Evolutionary conservation across 2,113 vertebrate genomes (phyloP), one percentile per base, ranked within the genome.

Genomic region (rabbit (Oryctolagus cuniculus)): DNA sequence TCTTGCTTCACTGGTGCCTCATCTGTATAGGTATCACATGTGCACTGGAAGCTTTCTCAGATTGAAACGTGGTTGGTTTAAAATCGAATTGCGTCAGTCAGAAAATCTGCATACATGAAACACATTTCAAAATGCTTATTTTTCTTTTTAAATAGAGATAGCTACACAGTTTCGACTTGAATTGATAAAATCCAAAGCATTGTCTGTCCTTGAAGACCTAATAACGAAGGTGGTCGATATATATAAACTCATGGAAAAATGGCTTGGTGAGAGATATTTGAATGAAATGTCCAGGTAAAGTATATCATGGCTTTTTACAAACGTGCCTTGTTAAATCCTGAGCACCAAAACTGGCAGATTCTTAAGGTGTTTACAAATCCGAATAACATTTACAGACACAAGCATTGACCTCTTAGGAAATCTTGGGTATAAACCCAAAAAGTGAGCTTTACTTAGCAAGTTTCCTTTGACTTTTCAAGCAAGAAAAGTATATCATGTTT

Each of bases 281-380:
- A 98, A 97, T 69, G 99, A 99, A 98, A 99, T 99, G 98, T 98
- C 98, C 92, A 99, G 99, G 99, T 99, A 98, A 97, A 79, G 70
- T 92, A 80, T 64, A 24, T 0, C 67, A 25, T 15, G 88, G 0
- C 5, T 94, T 93, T 82, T 87, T 81, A 70, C 2, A 91, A 44
- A 27, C 29, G 22, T 3, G 38, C 19, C 53, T 53, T 22, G 29
- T 73, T 81, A 88, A 75, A 70, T 88, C 49, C 49, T 44, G 5
- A 61, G 77, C 70, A 13, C 31, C 34, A 92, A 84, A 89, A 10
- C 8, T 77, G 16, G 74, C 72, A 44, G 16, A 36, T 70, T 63
- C 77, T 87, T 93, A 89, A 92, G 29, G 70, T 34, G 4, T 85
- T 64, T 61, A 69, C 44, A 93, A 67, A 81, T 81, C 67, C 80